Base-by-base conservation (phyloP, 2,797 vertebrate genomes). In the Sparus aurata region DNA sequence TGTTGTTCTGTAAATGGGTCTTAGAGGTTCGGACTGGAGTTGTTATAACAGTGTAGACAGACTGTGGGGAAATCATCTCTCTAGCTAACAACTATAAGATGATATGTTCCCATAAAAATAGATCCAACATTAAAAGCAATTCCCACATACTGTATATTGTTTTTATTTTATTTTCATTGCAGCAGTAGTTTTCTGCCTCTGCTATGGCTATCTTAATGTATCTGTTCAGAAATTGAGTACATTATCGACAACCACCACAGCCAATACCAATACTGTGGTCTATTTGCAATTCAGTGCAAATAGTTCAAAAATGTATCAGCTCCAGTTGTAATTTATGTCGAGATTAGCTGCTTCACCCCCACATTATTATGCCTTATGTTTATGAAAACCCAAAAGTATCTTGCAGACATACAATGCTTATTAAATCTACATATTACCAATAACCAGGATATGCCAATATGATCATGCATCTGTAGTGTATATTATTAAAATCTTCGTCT, bases 261-360 rank as follows among this genome's bases (percentile, higher is more conserved):
- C 59, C 70, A 75, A 50, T 66, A 52, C 59, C 16, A 10, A n/a
- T n/a, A n/a, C n/a, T n/a, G n/a, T 17, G 17, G 4, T 64, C 46
- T 64, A 1, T 73, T 75, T 80, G 41, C 43, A 64, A 20, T 75
- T 61, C 73, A 7, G 43, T 50, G n/a, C n/a, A 38, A 34, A 52
- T 45, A 55, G 46, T 12, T 10, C 38, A 45, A 81, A 75, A 58
- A 46, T 23, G 34, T 13, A 61, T 57, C 59, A 47, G 66, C 71
- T 78, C 47, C 43, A 34, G 50, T 64, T 68, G 38, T 58, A 70
- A 66, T 77, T 45, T 10, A 69, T 63, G 41, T 58, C 46, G 46
- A 45, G 53, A 77, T 43, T 30, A 70, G 50, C 61, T 50, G 57
- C 41, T 72, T 67, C 25, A 34, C 20, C 25, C 53, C 18, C 41